phyloP scores from a whole-genome alignment of 2,888 invertebrate genomes.

The Cartodere bifasciata region DNA sequence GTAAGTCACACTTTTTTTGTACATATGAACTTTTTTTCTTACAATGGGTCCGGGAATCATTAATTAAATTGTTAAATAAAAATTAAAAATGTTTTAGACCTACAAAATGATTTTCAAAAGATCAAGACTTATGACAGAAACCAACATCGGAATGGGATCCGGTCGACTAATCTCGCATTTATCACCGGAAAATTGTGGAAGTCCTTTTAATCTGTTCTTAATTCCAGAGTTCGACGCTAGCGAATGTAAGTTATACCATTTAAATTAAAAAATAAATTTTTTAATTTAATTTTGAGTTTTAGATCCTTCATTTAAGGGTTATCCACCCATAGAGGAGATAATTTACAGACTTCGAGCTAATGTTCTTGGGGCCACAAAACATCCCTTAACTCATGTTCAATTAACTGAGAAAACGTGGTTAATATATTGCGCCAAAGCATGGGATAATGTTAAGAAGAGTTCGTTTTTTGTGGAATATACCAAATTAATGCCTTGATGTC shows the following conservation, averaged over 20 bases:
- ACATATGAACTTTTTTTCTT: no score
- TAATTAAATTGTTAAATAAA: background rate
- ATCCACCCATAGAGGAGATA: conserved; percentile 50
- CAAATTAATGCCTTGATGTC: conserved; percentile 63
- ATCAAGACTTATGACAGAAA: conserved; percentile 51
- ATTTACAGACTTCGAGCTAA: conserved; percentile 55
- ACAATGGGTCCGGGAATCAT: no score
- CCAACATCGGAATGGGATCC: conserved; percentile 47
- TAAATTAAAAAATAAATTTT: background rate
- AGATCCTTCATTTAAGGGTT: conserved; percentile 46
- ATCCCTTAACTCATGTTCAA: conserved; percentile 57
- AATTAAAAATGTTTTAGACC: conserved; percentile 24
- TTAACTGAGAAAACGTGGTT: conserved; percentile 75
- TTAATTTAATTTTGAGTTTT: conserved; percentile 16
- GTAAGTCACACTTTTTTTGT: conserved; percentile 17
- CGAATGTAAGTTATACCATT: conserved; percentile 15
- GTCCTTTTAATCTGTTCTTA: conserved; percentile 55
- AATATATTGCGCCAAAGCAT: conserved; percentile 67
- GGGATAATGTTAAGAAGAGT: conserved; percentile 77
- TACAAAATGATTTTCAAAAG: conserved; percentile 44
- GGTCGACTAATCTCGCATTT: conserved; percentile 39
- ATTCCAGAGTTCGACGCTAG: conserved; percentile 44
- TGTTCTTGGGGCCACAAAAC: conserved; percentile 54
- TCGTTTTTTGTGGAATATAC: conserved; percentile 75
- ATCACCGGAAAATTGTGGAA: conserved; percentile 42